Evolutionary conservation across 2,113 vertebrate genomes (phyloP).

Genomic region (Chionomys nivalis): DNA sequence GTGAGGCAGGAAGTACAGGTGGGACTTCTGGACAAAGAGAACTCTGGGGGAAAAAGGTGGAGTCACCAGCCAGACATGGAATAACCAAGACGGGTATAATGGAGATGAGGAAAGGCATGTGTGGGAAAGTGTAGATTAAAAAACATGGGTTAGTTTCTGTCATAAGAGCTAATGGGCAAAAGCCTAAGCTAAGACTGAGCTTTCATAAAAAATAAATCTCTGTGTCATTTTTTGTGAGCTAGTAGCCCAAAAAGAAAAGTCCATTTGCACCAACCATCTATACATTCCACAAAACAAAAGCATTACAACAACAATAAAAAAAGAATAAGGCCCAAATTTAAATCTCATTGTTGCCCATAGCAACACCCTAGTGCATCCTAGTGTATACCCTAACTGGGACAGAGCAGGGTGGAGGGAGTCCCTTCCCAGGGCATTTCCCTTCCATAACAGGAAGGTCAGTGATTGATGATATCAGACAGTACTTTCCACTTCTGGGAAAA

Average conservation of each 20-base stretch:
- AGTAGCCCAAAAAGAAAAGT: not conserved
- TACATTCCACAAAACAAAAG: not conserved
- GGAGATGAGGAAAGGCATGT: accelerated
- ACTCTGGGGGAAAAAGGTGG: not conserved
- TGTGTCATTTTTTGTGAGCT: not conserved
- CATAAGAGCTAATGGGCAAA: not conserved
- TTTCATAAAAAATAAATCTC: not conserved
- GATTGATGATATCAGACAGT: not conserved
- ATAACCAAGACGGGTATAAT: not conserved
- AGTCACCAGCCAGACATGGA: not conserved
- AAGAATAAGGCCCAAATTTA: not conserved
- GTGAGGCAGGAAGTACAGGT: not conserved
- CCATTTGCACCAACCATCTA: not conserved
- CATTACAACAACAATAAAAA: not conserved
- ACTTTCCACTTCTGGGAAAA: not conserved
- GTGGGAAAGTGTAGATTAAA: not conserved
- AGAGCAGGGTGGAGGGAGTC: no score
- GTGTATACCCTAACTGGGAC: not conserved
- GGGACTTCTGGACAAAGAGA: not conserved
- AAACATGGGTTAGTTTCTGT: not conserved
- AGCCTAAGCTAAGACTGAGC: not conserved
- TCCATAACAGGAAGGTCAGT: not conserved
- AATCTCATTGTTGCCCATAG: not conserved
- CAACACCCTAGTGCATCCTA: not conserved
- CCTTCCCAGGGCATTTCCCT: not conserved